phyloP scores from a whole-genome alignment of 2,888 invertebrate genomes.

The Tridacna crocea region DNA sequence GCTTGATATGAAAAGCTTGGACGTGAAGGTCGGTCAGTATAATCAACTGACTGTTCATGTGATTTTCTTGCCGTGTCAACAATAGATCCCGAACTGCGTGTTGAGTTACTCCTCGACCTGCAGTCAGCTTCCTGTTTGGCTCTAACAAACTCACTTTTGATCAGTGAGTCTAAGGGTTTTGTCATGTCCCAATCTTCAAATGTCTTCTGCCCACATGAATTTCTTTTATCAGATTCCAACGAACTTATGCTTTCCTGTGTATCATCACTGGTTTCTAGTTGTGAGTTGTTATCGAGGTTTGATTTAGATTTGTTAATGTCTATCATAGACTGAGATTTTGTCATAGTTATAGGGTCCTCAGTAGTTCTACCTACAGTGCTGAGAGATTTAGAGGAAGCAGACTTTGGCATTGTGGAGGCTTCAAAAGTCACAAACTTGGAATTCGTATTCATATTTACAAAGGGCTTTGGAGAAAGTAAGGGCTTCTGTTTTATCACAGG shows the following conservation, averaged over 20 bases:
- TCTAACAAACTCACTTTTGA: slow-evolving; percentile 63
- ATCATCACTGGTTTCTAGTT: background rate
- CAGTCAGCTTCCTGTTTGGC: slow-evolving; percentile 60
- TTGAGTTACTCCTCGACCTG: slow-evolving; percentile 45
- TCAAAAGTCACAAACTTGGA: slow-evolving; percentile 42
- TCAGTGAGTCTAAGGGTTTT: slow-evolving; percentile 64
- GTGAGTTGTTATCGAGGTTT: slow-evolving; percentile 14
- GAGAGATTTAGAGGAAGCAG: slow-evolving; percentile 41
- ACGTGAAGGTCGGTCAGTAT: background rate
- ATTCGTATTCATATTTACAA: slow-evolving; percentile 26
- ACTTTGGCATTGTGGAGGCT: slow-evolving; percentile 43
- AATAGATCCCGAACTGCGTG: slow-evolving; percentile 31
- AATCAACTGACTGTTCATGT: background rate
- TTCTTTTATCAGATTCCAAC: slow-evolving; percentile 28
- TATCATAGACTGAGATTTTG: slow-evolving; percentile 60
- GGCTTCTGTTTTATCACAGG: slow-evolving; percentile 75
- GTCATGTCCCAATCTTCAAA: slow-evolving; percentile 60
- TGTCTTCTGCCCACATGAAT: slow-evolving; percentile 44
- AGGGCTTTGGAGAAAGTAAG: slow-evolving; percentile 65
- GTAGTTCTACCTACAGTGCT: background rate
- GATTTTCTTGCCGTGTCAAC: background rate
- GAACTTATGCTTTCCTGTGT: slow-evolving; percentile 34
- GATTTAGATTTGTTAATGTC: slow-evolving; percentile 45
- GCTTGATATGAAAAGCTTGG: background rate
- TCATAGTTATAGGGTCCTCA: slow-evolving; percentile 20